These are phyloP conservation scores for Cotesia vestalis DNA, from an alignment of 1,140 invertebrate genomes.

Conservation along the genomic window DNA sequence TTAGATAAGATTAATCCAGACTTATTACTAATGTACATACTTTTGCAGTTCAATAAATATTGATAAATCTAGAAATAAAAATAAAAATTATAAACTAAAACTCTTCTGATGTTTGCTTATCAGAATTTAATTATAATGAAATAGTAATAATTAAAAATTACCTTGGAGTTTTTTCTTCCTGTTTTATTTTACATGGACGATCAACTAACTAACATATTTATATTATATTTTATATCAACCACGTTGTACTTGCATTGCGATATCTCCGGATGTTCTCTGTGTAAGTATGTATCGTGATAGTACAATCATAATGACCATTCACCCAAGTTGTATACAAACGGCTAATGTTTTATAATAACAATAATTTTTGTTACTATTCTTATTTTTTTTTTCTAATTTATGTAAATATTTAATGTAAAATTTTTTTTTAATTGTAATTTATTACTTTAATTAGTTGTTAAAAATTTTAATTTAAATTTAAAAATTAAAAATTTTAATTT, in stretches of 20 bases:
- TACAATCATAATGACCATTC: slow-evolving; percentile 8
- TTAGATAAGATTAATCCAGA: background rate
- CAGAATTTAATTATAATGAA: background rate
- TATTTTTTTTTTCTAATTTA: too few species aligned
- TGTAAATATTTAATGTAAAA: too few species aligned
- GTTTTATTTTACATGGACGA: background rate
- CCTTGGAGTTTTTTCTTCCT: slow-evolving; percentile 16
- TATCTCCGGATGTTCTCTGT: slow-evolving; percentile 23
- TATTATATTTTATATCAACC: background rate
- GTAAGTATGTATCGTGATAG: slow-evolving; percentile 10
- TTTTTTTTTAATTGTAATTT: too few species aligned
- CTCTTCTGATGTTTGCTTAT: background rate
- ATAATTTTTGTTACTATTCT: too few species aligned
- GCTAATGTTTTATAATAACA: too few species aligned
- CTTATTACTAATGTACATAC: background rate
- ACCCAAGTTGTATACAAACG: too few species aligned
- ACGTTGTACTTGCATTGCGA: slow-evolving; percentile 11
- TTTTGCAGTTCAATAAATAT: too few species aligned
- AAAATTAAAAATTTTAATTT: too few species aligned
- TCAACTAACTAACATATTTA: slow-evolving; percentile 2
- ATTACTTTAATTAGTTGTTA: too few species aligned
- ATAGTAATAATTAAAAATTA: background rate
- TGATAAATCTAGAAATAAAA: background rate
- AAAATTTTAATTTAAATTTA: too few species aligned
- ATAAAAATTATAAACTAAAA: background rate